These are phyloP conservation scores for Thryonomys swinderianus DNA, from an alignment of 2,113 vertebrate species.

Conservation along the genomic window DNA sequence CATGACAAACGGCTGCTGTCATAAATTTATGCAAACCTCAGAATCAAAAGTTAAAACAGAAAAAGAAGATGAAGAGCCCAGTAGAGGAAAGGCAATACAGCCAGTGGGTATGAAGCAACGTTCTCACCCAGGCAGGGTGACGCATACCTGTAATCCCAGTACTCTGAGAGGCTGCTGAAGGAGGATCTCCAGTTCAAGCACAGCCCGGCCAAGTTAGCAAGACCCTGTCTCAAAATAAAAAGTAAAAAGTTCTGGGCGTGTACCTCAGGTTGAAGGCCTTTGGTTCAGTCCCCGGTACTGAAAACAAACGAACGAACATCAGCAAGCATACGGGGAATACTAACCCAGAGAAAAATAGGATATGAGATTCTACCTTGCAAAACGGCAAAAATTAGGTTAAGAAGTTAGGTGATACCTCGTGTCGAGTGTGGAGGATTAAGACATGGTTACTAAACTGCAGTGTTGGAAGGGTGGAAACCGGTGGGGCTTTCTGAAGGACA, in stretches of 20 bases:
- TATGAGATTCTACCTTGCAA: not conserved
- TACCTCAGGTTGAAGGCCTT: too few species aligned
- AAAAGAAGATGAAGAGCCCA: not conserved
- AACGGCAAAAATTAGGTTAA: not conserved
- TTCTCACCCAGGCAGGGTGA: too few species aligned
- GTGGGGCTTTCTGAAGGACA: not conserved
- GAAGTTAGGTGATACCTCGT: not conserved
- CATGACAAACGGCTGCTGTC: too few species aligned
- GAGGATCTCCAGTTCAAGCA: too few species aligned
- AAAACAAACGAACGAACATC: not conserved
- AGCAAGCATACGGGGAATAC: not conserved
- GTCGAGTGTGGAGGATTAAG: too few species aligned
- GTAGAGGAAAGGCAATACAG: not conserved
- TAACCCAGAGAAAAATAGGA: not conserved
- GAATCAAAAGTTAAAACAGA: too few species aligned
- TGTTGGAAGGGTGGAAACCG: not conserved
- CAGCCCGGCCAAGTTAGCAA: too few species aligned
- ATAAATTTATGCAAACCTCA: too few species aligned
- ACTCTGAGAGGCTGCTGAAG: too few species aligned
- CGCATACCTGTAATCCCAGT: too few species aligned
- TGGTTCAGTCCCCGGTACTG: not conserved
- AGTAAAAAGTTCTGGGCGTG: too few species aligned
- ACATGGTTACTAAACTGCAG: not conserved
- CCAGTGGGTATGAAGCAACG: not conserved
- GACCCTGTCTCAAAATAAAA: too few species aligned